Base-by-base conservation (phyloP, 2,888 invertebrate genomes). In the Phortica magna region DNA sequence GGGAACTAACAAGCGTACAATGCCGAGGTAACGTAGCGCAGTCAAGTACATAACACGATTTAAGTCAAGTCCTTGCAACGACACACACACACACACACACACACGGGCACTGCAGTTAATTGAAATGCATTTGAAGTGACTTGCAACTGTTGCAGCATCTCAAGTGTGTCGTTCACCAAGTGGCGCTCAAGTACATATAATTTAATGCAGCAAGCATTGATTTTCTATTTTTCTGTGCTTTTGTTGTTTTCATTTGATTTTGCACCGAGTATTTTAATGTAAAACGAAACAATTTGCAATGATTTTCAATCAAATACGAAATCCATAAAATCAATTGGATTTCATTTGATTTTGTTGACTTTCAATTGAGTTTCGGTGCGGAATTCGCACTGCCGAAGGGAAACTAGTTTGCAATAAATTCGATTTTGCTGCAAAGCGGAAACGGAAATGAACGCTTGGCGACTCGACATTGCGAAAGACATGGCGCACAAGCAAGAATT, bases 51-150 rank as follows among this genome's bases (percentile, higher is more conserved):
- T 31, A 31, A 31, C 31, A 31, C 31, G 31, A 31, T 31, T 31
- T 31, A 31, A 31, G 31, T 31, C 31, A 31, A 31, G 31, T 31
- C 5, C 3, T 31, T 31, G 31, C 31, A 31, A 31, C 31, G 31
- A 31, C 31, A 31, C 31, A 31, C 31, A 31, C 31, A 31, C 31
- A 67, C 1, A 31, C 31, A 31, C 31, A 31, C 31, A 31, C 31
- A 1, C 31, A 1, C 14, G 71, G 59, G 59, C 31, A 31, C 5
- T 65, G 64, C 77, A 83, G 79, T 88, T 85, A 85, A 85, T 85
- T 85, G 88, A 77, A 88, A 88, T 87, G 85, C 85, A 85, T 80
- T 88, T 83, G 75, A 59, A 85, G 79, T 79, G 79, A 78, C 48
- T 39, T 31, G 31, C 31, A 31, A 31, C 31, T 31, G 31, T 31